Evolutionary conservation across 2,888 invertebrate species (phyloP).

Genomic region (Drosophila nr. perissopoda): DNA sequence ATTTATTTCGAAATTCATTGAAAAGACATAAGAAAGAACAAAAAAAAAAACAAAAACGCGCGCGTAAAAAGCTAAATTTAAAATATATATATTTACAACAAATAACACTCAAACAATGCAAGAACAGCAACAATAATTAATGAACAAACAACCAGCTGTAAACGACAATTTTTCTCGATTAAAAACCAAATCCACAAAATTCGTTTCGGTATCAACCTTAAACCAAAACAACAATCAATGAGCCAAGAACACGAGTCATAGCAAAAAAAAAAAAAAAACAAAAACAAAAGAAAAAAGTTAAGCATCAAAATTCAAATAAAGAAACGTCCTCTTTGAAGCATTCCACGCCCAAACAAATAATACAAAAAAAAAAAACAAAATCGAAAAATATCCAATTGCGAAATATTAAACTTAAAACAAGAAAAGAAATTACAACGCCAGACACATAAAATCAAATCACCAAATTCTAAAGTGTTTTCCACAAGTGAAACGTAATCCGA

Average conservation of each 20-base stretch:
- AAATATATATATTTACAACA: slow-evolving; percentile 1
- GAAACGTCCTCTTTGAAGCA: slow-evolving; percentile 58
- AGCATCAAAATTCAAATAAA: slow-evolving; percentile 31
- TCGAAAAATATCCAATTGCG: slow-evolving; percentile 1
- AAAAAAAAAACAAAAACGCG: slow-evolving; percentile 23
- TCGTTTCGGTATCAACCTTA: slow-evolving; percentile 18
- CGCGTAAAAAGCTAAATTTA: slow-evolving; percentile 5
- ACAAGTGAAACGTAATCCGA: slow-evolving; percentile 19
- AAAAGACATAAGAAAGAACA: slow-evolving; percentile 20
- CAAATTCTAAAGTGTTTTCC: slow-evolving; percentile 58
- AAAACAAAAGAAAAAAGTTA: not conserved
- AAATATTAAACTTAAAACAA: not conserved
- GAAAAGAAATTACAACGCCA: slow-evolving; percentile 20
- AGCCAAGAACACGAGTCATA: slow-evolving; percentile 52
- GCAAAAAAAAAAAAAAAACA: slow-evolving; percentile 7
- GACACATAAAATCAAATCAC: slow-evolving; percentile 3
- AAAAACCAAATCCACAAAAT: slow-evolving; percentile 10
- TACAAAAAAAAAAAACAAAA: slow-evolving; percentile 13
- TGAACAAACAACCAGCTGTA: slow-evolving; percentile 2
- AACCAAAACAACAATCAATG: slow-evolving; percentile 1
- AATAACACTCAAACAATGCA: slow-evolving; percentile 32
- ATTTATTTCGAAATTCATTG: slow-evolving; percentile 30
- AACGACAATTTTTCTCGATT: slow-evolving; percentile 13
- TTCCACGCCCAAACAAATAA: slow-evolving; percentile 42
- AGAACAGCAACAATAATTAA: slow-evolving; percentile 28